Evolutionary conservation across 2,113 vertebrate genomes (phyloP).

Genomic region (Melanotaenia duboulayi): DNA sequence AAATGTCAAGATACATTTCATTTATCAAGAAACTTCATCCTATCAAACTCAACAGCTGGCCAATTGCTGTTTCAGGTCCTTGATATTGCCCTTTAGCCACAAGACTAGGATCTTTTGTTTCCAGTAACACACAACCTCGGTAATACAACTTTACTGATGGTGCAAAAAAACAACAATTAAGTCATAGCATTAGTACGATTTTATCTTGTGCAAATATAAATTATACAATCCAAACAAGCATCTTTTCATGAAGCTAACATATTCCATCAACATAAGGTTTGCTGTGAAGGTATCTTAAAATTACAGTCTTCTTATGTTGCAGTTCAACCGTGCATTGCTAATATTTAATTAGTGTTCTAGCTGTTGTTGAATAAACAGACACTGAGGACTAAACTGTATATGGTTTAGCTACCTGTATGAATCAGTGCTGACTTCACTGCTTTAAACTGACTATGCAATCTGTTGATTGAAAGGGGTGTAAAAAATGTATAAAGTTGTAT

Average conservation of each 20-base stretch:
- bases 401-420: background rate
- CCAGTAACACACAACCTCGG: slow-evolving; percentile 1
- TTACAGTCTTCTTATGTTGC: slow-evolving; percentile 9
- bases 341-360: slow-evolving; percentile 20
- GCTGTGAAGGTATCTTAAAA: slow-evolving; percentile 31
- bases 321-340: slow-evolving; percentile 15
- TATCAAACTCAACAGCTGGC: slow-evolving; percentile 65
- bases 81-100: slow-evolving; percentile 62
- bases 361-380: slow-evolving; percentile 18
- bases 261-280: slow-evolving; percentile 37
- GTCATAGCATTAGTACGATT: slow-evolving; percentile 8
- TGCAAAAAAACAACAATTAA: slow-evolving; percentile 14
- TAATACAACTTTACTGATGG: slow-evolving; percentile 6
- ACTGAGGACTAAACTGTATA: background rate
- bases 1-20: slow-evolving; percentile 74
- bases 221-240: slow-evolving; percentile 2
- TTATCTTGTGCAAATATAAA: slow-evolving; percentile 22
- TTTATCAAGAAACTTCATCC: slow-evolving; percentile 70
- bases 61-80: slow-evolving; percentile 60
- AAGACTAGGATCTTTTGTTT: slow-evolving; percentile 37
- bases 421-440: slow-evolving; percentile 1
- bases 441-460: slow-evolving; percentile 1
- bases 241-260: slow-evolving; percentile 31
- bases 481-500: background rate
- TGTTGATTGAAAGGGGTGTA: slow-evolving; percentile 13